Evolutionary conservation across 2,797 vertebrate species (phyloP).

Genomic region (Tapirus indicus): DNA sequence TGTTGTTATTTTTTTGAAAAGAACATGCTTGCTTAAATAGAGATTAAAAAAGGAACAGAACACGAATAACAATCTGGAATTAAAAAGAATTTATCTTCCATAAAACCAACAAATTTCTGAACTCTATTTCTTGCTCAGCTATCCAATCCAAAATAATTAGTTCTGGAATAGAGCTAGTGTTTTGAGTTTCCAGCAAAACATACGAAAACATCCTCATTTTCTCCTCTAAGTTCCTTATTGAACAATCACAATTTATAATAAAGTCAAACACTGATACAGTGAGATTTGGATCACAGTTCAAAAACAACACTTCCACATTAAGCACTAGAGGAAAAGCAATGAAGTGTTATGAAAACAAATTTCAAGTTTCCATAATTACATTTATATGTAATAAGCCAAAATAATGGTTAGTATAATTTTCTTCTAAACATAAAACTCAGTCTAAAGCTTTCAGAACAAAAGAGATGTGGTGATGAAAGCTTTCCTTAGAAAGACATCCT

Average conservation of each 20-base stretch:
- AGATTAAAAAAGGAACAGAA: not conserved
- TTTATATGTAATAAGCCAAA: constrained; percentile 41
- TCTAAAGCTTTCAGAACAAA: constrained; percentile 23
- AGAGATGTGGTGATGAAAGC: not conserved
- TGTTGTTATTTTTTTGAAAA: not conserved
- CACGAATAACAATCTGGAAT: not conserved
- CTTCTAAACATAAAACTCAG: constrained; percentile 52
- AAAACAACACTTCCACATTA: constrained; percentile 31
- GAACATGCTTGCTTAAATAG: not conserved
- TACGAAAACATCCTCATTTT: not conserved
- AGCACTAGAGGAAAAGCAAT: not conserved
- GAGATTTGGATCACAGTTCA: constrained; percentile 33
- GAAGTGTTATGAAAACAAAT: constrained; percentile 33
- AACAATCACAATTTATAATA: not conserved
- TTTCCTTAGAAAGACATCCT: not conserved
- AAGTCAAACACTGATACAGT: not conserved
- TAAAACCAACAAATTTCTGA: constrained; percentile 24
- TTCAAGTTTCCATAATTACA: not conserved
- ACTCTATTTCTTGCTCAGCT: not conserved
- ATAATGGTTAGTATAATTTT: not conserved
- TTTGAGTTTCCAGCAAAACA: constrained; percentile 42
- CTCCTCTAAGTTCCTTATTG: not conserved
- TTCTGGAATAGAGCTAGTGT: not conserved
- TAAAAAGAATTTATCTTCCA: not conserved
- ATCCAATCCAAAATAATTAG: constrained; percentile 20